Evolutionary conservation across 1,140 invertebrate species (phyloP).

Genomic region (Planococcus citri): DNA sequence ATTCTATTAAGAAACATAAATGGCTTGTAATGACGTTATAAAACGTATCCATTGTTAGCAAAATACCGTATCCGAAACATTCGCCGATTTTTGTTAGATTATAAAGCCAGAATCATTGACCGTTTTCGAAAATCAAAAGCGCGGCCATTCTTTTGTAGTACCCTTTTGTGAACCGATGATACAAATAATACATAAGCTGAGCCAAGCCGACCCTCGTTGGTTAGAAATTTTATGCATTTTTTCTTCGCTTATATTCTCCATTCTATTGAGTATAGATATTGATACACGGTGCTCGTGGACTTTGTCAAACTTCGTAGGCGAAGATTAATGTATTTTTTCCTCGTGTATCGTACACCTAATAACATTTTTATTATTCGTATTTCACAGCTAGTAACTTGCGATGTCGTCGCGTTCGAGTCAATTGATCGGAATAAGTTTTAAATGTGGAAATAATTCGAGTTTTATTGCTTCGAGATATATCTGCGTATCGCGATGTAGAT

Average conservation of each 20-base stretch:
- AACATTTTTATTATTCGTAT: not conserved
- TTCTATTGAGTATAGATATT: not conserved
- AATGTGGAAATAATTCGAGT: not conserved
- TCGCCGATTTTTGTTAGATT: too few relatives aligned
- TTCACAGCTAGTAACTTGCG: not conserved
- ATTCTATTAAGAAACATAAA: slow-evolving; percentile 8
- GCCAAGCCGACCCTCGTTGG: not conserved
- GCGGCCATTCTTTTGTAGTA: not conserved
- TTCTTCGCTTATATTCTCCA: not conserved
- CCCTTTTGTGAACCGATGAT: not conserved
- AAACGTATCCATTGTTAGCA: not conserved
- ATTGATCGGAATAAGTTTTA: not conserved
- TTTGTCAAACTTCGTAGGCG: not conserved
- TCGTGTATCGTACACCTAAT: not conserved
- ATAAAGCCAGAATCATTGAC: not conserved
- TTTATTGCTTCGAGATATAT: not conserved
- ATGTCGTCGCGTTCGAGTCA: not conserved
- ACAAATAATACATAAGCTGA: too few relatives aligned
- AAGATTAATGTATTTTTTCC: not conserved
- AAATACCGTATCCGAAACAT: slow-evolving; percentile 2
- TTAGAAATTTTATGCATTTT: not conserved
- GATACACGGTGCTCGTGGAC: not conserved
- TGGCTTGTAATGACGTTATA: slow-evolving; percentile 6
- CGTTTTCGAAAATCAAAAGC: not conserved
- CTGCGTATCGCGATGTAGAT: too few relatives aligned